These are phyloP conservation scores for Amniataba percoides DNA, from an alignment of 2,797 vertebrate species.

Conservation along the genomic window DNA sequence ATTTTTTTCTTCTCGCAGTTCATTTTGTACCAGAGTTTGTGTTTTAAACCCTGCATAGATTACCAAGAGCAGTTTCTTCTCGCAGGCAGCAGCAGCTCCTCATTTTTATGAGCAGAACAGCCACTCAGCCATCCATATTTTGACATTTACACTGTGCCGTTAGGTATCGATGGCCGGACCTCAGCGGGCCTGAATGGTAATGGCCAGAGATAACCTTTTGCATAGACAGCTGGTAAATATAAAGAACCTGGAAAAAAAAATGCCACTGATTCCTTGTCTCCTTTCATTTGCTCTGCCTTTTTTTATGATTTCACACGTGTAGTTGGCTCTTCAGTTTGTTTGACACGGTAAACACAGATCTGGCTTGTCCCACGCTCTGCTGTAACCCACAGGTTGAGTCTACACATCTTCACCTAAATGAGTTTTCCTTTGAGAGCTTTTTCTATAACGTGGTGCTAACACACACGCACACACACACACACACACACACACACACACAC, in stretches of 20 bases:
- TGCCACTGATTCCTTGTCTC: constrained; percentile 3
- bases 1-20: background rate
- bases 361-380: background rate
- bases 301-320: constrained; percentile 6
- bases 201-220: constrained; percentile 70
- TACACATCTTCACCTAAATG: background rate
- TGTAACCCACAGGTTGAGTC: background rate
- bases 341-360: constrained; percentile 20
- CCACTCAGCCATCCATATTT: constrained; percentile 54
- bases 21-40: background rate
- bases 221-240: constrained; percentile 61
- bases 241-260: background rate
- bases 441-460: background rate
- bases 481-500: constrained; percentile 3
- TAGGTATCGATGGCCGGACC: constrained; percentile 50
- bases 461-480: constrained; percentile 1
- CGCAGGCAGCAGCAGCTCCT: constrained; percentile 30
- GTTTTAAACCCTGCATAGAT: constrained; percentile 6
- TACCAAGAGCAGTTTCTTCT: constrained; percentile 9
- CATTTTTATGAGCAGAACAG: constrained; percentile 48
- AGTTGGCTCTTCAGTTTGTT: constrained; percentile 1
- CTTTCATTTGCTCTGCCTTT: constrained; percentile 24
- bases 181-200: constrained; percentile 61
- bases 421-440: background rate
- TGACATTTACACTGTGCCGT: constrained; percentile 73